Base-by-base conservation (phyloP, 1,140 invertebrate species). In the Pteromalus puparum region DNA sequence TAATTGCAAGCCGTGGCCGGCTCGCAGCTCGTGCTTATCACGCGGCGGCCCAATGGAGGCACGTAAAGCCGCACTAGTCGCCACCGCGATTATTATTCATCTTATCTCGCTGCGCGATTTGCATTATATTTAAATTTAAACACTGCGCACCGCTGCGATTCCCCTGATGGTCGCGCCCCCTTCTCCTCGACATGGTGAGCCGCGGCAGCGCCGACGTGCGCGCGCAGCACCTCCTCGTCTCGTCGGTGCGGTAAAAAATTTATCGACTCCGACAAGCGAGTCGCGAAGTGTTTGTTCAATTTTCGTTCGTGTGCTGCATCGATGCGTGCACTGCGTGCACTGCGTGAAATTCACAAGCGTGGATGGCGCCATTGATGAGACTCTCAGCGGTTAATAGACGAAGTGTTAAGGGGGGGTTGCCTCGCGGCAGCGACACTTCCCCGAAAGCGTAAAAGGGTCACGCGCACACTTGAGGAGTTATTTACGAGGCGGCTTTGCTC, bases 41-140 rank as follows among this genome's bases (percentile, higher is more conserved):
- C 5, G 13, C 4, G 30, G 18, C 21, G 67, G 28, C 24, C 48
- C 80, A 13, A 72, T 48, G 78, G 24, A 42, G 38, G 7, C 28
- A 42, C 26, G 24, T 9, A n/a, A 1, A 30, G 30, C 65, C 4
- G 30, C 7, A 73, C 7, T 34, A 15, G 26, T 30, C 70, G 46
- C 24, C 46, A 30, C 24, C 46, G 13, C 15, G 42, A 90, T 90
- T 90, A 91, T 91, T 92, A 90, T 92, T 91, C 88, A 89, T 89
- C 89, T 91, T 91, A 91, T 92, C 88, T 90, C 61, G 74, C 86
- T 87, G 87, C 87, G 90, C 87, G 90, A 90, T 91, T 92, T 91
- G 88, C 90, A 91, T 91, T 90, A 90, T 90, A 90, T 90, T 91
- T 89, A 90, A 91, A 90, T 91, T 90, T 88, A 90, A 91, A 90